Conservation (phyloP, 2,113 vertebrate genomes). For the Polypterus senegalus region DNA sequence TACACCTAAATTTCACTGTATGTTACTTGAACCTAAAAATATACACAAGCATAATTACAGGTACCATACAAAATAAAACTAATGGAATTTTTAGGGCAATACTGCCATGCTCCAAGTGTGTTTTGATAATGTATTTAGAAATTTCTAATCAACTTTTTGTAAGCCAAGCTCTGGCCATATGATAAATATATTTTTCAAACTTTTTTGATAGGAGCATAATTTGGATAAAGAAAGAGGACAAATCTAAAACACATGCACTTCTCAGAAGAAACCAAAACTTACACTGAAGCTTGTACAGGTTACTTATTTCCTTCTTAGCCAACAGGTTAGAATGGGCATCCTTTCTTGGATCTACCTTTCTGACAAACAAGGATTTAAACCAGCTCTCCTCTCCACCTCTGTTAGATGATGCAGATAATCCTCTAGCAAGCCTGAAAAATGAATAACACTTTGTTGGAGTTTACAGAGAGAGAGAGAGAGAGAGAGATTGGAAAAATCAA, state of each 20-base stretch:
- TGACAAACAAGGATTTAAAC: conserved; percentile 89
- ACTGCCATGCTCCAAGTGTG: too few species aligned
- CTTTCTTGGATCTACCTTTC: conserved; percentile 90
- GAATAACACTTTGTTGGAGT: too few species aligned
- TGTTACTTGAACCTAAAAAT: too few species aligned
- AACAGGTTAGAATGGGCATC: conserved; percentile 93
- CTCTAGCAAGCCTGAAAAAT: conserved; percentile 35
- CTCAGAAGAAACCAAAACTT: conserved; percentile 30
- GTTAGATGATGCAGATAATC: conserved; percentile 39
- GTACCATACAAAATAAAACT: too few species aligned
- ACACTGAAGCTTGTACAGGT: conserved; percentile 95
- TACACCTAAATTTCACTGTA: too few species aligned
- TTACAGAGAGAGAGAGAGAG: too few species aligned
- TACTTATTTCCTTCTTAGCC: conserved; percentile 88
- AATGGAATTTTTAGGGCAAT: too few species aligned
- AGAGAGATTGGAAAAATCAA: too few species aligned
- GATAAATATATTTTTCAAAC: background rate
- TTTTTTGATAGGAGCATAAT: background rate
- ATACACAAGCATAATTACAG: too few species aligned
- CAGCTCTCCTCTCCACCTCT: conserved; percentile 76
- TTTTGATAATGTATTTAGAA: background rate
- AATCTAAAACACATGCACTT: background rate
- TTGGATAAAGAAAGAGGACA: too few species aligned
- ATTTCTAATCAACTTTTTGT: background rate
- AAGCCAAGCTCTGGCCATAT: too few species aligned